Evolutionary conservation across 2,797 vertebrate genomes (phyloP).

Genomic region (Pseudochaenichthys georgianus): DNA sequence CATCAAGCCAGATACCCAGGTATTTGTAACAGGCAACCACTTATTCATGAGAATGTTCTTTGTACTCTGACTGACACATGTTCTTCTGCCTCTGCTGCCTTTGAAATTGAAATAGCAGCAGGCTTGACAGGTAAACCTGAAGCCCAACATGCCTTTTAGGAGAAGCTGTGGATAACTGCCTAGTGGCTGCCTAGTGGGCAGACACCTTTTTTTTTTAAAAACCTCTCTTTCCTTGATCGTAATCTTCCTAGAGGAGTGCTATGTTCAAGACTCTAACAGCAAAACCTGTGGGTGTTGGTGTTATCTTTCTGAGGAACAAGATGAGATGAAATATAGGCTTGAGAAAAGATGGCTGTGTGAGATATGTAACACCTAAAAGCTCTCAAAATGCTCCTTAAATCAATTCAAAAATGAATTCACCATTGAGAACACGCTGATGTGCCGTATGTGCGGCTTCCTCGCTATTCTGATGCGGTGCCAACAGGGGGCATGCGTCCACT

Average conservation of each 20-base stretch:
- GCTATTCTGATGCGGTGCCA: conserved; percentile 23
- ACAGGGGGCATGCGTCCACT: conserved; percentile 53
- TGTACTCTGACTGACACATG: conserved; percentile 31
- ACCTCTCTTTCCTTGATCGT: conserved; percentile 12
- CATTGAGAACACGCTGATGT: neutral
- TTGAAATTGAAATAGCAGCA: conserved; percentile 35
- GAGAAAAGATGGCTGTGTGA: neutral
- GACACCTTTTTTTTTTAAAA: neutral
- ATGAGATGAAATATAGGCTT: neutral
- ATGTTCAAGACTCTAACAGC: conserved; percentile 15
- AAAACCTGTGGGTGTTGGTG: neutral
- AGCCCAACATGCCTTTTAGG: conserved; percentile 39
- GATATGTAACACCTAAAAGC: neutral
- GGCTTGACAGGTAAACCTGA: conserved; percentile 42
- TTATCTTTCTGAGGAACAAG: neutral
- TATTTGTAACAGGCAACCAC: too few relatives aligned
- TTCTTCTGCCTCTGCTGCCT: conserved; percentile 15
- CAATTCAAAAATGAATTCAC: neutral
- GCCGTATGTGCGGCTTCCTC: neutral
- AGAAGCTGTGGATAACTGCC: conserved; percentile 36
- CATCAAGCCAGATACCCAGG: too few relatives aligned
- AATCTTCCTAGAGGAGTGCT: conserved; percentile 18
- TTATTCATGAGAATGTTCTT: neutral
- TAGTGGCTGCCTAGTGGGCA: conserved; percentile 24
- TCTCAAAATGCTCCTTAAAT: neutral